Conservation (phyloP, 2,797 vertebrate genomes). For the Spondyliosoma cantharus region DNA sequence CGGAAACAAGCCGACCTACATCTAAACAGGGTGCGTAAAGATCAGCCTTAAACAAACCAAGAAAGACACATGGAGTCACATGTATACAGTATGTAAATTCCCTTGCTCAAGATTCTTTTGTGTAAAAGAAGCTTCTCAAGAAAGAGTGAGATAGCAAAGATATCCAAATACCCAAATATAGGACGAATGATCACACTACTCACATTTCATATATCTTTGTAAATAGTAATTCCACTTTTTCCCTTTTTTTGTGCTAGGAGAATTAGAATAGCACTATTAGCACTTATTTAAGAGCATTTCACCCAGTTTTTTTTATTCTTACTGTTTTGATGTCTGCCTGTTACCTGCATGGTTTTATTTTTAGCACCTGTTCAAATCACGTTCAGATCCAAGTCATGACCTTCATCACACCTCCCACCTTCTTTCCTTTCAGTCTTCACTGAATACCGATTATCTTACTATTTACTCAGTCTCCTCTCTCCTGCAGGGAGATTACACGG, state of each 20-base stretch:
- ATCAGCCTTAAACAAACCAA: not conserved
- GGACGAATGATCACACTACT: not conserved
- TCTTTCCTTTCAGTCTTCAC: not conserved
- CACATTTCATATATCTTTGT: not conserved
- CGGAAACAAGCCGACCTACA: constrained; percentile 96
- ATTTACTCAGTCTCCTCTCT: not conserved
- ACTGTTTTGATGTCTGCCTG: constrained; percentile 18
- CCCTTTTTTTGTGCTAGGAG: not conserved
- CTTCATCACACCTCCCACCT: not conserved
- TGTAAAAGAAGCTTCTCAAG: not conserved
- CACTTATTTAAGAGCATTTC: not conserved
- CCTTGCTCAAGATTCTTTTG: not conserved
- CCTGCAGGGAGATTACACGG: constrained; percentile 90
- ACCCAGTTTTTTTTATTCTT: constrained; percentile 36
- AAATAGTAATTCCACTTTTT: not conserved
- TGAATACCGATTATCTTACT: constrained; percentile 14
- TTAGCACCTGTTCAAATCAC: constrained; percentile 31
- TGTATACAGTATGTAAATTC: not conserved
- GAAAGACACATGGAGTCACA: not conserved
- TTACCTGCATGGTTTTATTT: constrained; percentile 47
- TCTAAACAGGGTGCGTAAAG: constrained; percentile 87
- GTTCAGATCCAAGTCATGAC: constrained; percentile 33
- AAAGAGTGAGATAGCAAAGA: not conserved
- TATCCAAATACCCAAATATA: constrained; percentile 29
- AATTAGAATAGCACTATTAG: not conserved